Percentiles rank a stretch among this genome's conserved stretches.
Evolutionary conservation across 2,888 invertebrate genomes (phyloP).

Genomic region (Anorthoa munda): DNA sequence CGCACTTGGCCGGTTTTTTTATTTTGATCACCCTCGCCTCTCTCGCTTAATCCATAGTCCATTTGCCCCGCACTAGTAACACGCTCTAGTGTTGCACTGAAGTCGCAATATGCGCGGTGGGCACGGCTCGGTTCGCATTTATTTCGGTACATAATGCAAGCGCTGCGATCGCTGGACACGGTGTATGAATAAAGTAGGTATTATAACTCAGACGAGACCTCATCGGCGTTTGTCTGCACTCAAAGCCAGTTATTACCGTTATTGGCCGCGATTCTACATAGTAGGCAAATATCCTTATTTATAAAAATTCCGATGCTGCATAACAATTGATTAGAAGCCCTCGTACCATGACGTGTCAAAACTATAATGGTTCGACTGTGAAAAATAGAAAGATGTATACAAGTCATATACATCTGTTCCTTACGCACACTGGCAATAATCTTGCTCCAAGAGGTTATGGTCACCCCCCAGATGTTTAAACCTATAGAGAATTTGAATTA

Average conservation of each 20-base stretch:
- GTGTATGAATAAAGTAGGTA: conserved; percentile 30
- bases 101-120: not conserved
- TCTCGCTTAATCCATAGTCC: not conserved
- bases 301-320: no score
- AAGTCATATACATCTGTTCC: no score
- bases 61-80: not conserved
- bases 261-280: not conserved
- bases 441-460: no score
- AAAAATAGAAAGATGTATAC: no score
- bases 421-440: no score
- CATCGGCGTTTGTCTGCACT: conserved; percentile 8
- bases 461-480: no score
- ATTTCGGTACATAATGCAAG: conserved; percentile 26
- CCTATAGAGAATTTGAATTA: no score
- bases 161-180: conserved; percentile 24
- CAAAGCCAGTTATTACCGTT: not conserved
- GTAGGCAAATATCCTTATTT: not conserved
- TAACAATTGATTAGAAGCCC: no score
- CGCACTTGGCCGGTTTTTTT: no score
- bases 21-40: no score
- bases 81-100: not conserved
- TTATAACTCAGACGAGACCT: conserved; percentile 11
- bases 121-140: conserved; percentile 22
- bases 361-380: no score
- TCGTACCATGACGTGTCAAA: no score